phyloP scores from a whole-genome alignment of 2,888 invertebrate genomes.

The Cheilosia pagana region DNA sequence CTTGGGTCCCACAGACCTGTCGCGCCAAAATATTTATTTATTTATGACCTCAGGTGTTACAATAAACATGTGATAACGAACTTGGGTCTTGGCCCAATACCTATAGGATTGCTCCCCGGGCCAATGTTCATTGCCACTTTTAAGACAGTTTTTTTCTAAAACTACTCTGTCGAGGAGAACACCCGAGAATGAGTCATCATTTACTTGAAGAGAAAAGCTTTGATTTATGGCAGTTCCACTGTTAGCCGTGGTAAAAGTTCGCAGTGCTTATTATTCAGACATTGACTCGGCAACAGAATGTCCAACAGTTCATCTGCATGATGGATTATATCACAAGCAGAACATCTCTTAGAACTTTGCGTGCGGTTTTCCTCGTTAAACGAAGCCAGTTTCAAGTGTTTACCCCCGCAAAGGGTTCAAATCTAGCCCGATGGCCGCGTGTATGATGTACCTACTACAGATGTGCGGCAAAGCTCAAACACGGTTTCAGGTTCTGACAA shows the following conservation, averaged over 20 bases:
- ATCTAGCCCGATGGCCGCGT: conserved; percentile 30
- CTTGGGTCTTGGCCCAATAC: too few relatives aligned
- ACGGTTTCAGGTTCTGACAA: conserved; percentile 44
- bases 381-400: conserved; percentile 26
- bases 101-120: too few relatives aligned
- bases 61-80: too few relatives aligned
- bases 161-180: too few relatives aligned
- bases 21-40: too few relatives aligned
- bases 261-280: conserved; percentile 57
- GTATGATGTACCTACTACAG: conserved; percentile 22
- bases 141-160: too few relatives aligned
- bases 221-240: neutral
- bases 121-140: too few relatives aligned
- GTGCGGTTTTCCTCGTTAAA: conserved; percentile 52
- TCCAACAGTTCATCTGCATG: conserved; percentile 58
- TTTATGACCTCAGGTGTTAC: too few relatives aligned
- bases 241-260: conserved; percentile 7
- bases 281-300: conserved; percentile 39
- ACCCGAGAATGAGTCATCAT: neutral
- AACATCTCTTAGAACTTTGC: conserved; percentile 60
- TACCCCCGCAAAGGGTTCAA: conserved; percentile 22
- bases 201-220: neutral
- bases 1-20: too few relatives aligned
- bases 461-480: conserved; percentile 59
- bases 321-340: conserved; percentile 60